Evolutionary conservation across 2,797 vertebrate species (phyloP), one percentile per base, ranked within the genome.

Genomic region (Cuniculus paca): DNA sequence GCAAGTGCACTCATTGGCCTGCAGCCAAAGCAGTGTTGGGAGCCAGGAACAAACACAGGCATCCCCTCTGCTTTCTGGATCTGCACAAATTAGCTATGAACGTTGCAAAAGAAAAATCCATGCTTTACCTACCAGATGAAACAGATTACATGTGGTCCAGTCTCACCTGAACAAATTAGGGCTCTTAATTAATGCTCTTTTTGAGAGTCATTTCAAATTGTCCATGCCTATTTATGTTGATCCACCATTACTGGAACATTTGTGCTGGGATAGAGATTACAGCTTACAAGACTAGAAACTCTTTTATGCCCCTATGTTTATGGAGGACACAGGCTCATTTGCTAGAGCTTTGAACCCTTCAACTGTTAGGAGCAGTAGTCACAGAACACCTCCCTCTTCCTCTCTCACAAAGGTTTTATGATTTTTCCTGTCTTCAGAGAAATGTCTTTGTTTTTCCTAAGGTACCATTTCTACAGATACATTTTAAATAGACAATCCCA

Each of bases 401-500:
- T 63, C 42, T 36, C 58, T 36, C 24, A 61, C 39, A 52, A 61
- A n/a, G 84, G 31, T 81, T 81, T 54, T 74, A 90, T 79, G 24
- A 92, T 50, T 87, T 91, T 87, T 52, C 79, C 89, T 95, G 61
- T 74, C 94, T 96, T 81, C 7, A 95, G 74, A 95, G 95, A 36
- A 94, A 92, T 39, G 94, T 97, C 61, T 95, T 94, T 96, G 96
- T 97, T 0, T 90, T 94, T 82, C 65, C 92, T 65, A 26, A 84
- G 90, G 68, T 70, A 58, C 24, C 96, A 79, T 93, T 96, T 88
- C 60, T 91, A 85, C 91, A 84, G 22, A 2, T 77, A 78, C 89
- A 90, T 96, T 96, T 97, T 84, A 97, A 98, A 97, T 81, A 97
- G 97, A 96, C 94, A 96, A 45, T 77, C 48, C 82, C 88, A 88